These are phyloP conservation scores for Yoshiicerus persimilis DNA, from an alignment of 1,140 invertebrate species.

Conservation along the genomic window DNA sequence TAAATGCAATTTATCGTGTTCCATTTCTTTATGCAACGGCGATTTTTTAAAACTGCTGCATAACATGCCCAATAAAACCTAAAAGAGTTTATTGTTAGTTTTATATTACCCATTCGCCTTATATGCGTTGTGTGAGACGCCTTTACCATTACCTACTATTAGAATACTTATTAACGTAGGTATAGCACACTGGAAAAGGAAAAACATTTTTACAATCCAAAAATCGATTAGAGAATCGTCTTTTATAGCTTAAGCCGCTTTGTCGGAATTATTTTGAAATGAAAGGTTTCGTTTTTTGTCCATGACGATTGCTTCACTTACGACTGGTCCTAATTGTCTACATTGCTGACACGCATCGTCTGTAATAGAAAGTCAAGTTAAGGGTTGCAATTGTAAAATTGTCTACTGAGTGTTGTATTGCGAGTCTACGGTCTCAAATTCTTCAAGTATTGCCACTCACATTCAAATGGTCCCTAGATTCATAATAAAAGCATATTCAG, in stretches of 20 bases:
- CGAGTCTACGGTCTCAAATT: too few species aligned
- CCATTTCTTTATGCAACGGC: background rate
- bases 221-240: background rate
- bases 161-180: background rate
- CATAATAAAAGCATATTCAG: too few species aligned
- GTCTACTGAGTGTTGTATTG: too few species aligned
- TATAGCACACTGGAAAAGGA: background rate
- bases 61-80: background rate
- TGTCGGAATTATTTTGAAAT: background rate
- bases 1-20: background rate
- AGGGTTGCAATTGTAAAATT: background rate
- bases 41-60: background rate
- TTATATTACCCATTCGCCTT: background rate
- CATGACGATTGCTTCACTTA: background rate
- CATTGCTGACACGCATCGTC: too few species aligned
- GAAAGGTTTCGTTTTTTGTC: background rate
- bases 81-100: background rate
- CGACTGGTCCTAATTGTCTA: background rate
- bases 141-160: background rate
- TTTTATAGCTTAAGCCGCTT: background rate
- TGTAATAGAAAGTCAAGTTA: background rate
- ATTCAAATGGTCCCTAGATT: too few species aligned
- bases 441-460: too few species aligned
- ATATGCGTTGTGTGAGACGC: background rate
- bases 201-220: background rate